A percentile compares a stretch with the other conserved stretches of the same genome.
Conservation (phyloP, 2,888 invertebrate genomes). For the Schizaphis graminum region DNA sequence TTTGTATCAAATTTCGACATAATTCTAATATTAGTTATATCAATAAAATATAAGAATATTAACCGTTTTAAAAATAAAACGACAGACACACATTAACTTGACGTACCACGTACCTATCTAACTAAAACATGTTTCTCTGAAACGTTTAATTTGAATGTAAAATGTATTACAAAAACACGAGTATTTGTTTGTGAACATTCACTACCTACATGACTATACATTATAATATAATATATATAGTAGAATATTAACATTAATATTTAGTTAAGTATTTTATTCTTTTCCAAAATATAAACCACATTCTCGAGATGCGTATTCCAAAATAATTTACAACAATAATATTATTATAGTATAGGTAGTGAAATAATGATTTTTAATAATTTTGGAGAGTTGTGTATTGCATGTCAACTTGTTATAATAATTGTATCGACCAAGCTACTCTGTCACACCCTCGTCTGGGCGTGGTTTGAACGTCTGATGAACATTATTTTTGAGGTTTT, state of each 20-base stretch:
- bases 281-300: neutral
- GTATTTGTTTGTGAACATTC: neutral
- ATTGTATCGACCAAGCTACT: slow-evolving; percentile 63
- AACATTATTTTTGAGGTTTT: slow-evolving; percentile 50
- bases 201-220: neutral
- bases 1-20: neutral
- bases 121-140: neutral
- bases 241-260: no score
- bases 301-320: neutral
- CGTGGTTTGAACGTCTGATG: slow-evolving; percentile 58
- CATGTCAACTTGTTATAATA: slow-evolving; percentile 61
- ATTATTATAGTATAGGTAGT: neutral
- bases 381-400: slow-evolving; percentile 41
- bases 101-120: neutral
- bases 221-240: no score
- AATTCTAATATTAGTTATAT: neutral
- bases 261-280: neutral
- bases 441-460: slow-evolving; percentile 53
- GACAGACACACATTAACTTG: neutral
- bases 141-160: neutral
- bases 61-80: slow-evolving; percentile 55
- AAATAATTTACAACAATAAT: neutral
- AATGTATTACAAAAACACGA: slow-evolving; percentile 11
- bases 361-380: slow-evolving; percentile 62
- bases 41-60: neutral